Percentiles rank a stretch among this genome's conserved stretches.
phyloP scores from a whole-genome alignment of 2,797 vertebrate genomes.

The Xiphophorus birchmanni region DNA sequence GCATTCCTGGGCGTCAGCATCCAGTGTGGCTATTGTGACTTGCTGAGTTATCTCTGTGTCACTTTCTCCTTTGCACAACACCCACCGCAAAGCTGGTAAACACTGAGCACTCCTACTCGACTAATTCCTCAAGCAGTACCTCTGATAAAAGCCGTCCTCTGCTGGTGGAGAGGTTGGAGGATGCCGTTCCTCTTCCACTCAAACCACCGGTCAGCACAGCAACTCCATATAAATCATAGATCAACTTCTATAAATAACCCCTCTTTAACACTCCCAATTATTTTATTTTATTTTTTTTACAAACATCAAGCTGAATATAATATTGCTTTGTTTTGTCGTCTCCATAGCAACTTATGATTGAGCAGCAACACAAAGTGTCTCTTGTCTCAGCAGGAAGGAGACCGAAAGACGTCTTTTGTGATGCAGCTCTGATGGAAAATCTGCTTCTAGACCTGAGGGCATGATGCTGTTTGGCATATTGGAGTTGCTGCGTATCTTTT shows the following conservation, averaged over 20 bases:
- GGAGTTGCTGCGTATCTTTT: slow-evolving; percentile 27
- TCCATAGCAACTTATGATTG: slow-evolving; percentile 72
- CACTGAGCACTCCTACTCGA: slow-evolving; percentile 37
- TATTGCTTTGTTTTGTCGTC: slow-evolving; percentile 47
- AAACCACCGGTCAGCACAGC: slow-evolving; percentile 5
- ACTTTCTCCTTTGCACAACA: slow-evolving; percentile 59
- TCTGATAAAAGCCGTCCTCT: slow-evolving; percentile 37
- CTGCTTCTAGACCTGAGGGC: slow-evolving; percentile 23
- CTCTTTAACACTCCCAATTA: slow-evolving; percentile 34
- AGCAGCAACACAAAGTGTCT: slow-evolving; percentile 44
- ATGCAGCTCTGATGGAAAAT: slow-evolving; percentile 26
- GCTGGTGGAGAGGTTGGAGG: slow-evolving; percentile 39
- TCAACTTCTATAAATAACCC: slow-evolving; percentile 56
- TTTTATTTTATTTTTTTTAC: slow-evolving; percentile 33
- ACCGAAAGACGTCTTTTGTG: slow-evolving; percentile 48
- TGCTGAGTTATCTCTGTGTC: slow-evolving; percentile 62
- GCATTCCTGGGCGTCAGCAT: slow-evolving; percentile 48
- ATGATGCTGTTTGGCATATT: slow-evolving; percentile 20
- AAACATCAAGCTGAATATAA: slow-evolving; percentile 52
- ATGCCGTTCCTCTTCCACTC: slow-evolving; percentile 36
- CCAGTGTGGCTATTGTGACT: slow-evolving; percentile 44
- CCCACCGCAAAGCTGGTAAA: slow-evolving; percentile 70
- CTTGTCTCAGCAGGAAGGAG: slow-evolving; percentile 53
- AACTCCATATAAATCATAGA: slow-evolving; percentile 35
- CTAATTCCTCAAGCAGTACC: slow-evolving; percentile 36